Evolutionary conservation across 2,888 invertebrate genomes (phyloP), one percentile per base, ranked within the genome.

Genomic region (Empis livida): DNA sequence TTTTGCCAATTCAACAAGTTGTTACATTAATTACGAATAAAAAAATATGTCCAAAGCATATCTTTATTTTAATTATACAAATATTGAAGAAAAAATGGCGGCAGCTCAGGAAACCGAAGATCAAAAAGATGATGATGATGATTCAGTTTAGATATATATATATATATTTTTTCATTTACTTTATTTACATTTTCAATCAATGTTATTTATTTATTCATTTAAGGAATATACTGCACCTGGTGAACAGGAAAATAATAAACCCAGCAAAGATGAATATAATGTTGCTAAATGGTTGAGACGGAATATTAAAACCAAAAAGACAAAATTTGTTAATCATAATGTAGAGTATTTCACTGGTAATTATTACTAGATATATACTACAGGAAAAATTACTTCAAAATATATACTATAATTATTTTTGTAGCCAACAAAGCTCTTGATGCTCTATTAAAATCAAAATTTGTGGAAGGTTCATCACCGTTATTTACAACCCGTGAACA

Each of bases 271-370:
- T 49, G 95, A 97, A 67, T 92, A 91, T 67, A 78, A 83, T 1
- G 80, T 99, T 42, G 97, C 95, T 1, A 92, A 92, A 67, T 95
- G 92, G 86, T 73, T 99, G 57, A 84, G 91, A 46, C 88, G 89
- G 55, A 93, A 94, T 71, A 84, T 95, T 20, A 92, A 90, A 32
- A 87, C 85, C 4, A 95, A 96, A 72, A 92, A 90, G 67, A 96
- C 95, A 0, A 95, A 94, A 69, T 92, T 97, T 65, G 77, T 95
- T 44, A 92, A 90, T 62, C 96, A 97, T 67, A 87, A 92, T 69
- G 96, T 97, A 11, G 91, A 94, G 66, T 97, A 95, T 71, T 97
- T 97, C 63, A 91, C 91, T 55, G 91, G 93, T 80, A 73, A 62
- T 13, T 30, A 14, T 27, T 37, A 20, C 46, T 20, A 14, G 5